A percentile compares a stretch with the other conserved stretches of the same genome.
These are phyloP conservation scores for Actinia tenebrosa DNA, from an alignment of 64 coral and sea anemone species.

Conservation along the genomic window DNA sequence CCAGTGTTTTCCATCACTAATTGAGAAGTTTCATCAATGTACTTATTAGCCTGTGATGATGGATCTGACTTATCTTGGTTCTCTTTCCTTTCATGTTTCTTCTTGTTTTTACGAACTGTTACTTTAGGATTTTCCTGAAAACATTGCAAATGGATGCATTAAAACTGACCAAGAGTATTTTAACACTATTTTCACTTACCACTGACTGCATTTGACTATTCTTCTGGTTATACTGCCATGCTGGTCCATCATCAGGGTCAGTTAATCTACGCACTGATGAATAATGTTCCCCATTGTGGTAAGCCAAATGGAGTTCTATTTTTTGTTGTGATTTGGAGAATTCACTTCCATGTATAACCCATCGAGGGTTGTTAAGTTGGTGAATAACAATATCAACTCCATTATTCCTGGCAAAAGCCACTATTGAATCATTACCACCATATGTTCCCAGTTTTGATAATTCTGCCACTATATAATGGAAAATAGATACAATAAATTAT, in stretches of 20 bases:
- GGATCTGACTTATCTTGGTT: background rate
- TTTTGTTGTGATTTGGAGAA: slow-evolving; percentile 39
- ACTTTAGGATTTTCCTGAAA: slow-evolving; percentile 6
- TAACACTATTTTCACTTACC: background rate
- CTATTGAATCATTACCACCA: slow-evolving; percentile 94
- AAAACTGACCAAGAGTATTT: background rate
- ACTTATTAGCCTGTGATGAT: background rate
- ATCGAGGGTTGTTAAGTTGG: slow-evolving; percentile 92
- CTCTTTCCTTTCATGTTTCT: slow-evolving; percentile 21
- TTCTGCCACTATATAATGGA: slow-evolving; percentile 57
- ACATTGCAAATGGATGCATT: background rate
- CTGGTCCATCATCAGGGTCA: slow-evolving; percentile 78
- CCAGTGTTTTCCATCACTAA: slow-evolving; percentile 55
- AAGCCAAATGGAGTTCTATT: slow-evolving; percentile 76
- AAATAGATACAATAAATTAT: background rate
- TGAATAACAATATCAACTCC: slow-evolving; percentile 86
- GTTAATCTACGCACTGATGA: slow-evolving; percentile 74
- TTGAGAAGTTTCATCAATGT: slow-evolving; percentile 20
- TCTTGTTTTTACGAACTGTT: slow-evolving; percentile 11
- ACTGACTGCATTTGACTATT: background rate
- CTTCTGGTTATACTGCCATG: slow-evolving; percentile 41
- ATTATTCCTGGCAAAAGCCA: slow-evolving; percentile 91
- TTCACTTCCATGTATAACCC: slow-evolving; percentile 76
- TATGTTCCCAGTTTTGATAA: slow-evolving; percentile 74
- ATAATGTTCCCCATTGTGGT: slow-evolving; percentile 98